Conservation (phyloP, 2,888 invertebrate genomes). For the Perithous albicinctus region DNA sequence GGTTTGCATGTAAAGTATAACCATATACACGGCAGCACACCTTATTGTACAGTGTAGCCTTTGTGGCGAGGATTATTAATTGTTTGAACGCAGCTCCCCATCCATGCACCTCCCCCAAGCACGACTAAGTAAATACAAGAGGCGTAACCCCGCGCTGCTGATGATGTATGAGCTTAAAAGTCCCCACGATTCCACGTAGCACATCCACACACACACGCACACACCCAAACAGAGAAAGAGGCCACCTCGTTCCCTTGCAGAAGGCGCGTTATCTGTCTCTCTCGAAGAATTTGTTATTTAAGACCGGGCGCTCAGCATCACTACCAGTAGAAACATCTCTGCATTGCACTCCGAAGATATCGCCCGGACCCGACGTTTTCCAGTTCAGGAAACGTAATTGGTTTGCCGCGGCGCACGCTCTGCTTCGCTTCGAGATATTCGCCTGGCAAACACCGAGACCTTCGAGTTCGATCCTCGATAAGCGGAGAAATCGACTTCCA, state of each 20-base stretch:
- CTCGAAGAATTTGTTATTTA: slow-evolving; percentile 58
- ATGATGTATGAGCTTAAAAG: slow-evolving; percentile 84
- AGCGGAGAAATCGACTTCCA: slow-evolving; percentile 64
- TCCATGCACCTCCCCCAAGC: slow-evolving; percentile 79
- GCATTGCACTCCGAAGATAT: slow-evolving; percentile 37
- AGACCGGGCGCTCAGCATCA: slow-evolving; percentile 50
- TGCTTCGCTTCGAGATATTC: slow-evolving; percentile 75
- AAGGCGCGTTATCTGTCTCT: slow-evolving; percentile 37
- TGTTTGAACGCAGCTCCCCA: slow-evolving; percentile 82
- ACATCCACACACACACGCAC: slow-evolving; percentile 25
- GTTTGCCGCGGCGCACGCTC: slow-evolving; percentile 75
- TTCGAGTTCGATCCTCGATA: slow-evolving; percentile 60
- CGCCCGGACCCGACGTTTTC: slow-evolving; percentile 78
- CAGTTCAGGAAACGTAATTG: slow-evolving; percentile 83
- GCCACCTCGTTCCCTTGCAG: slow-evolving; percentile 67
- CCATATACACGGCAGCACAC: not conserved
- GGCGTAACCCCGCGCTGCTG: slow-evolving; percentile 79
- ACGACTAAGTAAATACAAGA: slow-evolving; percentile 84
- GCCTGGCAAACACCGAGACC: slow-evolving; percentile 68
- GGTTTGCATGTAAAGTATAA: not conserved
- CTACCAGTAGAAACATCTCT: slow-evolving; percentile 32
- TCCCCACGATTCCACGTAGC: slow-evolving; percentile 75
- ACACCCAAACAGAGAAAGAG: slow-evolving; percentile 58
- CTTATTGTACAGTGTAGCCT: slow-evolving; percentile 37
- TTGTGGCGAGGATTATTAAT: slow-evolving; percentile 80